Evolutionary conservation across 1,140 invertebrate genomes (phyloP).

Genomic region (Lepidostoma basale): DNA sequence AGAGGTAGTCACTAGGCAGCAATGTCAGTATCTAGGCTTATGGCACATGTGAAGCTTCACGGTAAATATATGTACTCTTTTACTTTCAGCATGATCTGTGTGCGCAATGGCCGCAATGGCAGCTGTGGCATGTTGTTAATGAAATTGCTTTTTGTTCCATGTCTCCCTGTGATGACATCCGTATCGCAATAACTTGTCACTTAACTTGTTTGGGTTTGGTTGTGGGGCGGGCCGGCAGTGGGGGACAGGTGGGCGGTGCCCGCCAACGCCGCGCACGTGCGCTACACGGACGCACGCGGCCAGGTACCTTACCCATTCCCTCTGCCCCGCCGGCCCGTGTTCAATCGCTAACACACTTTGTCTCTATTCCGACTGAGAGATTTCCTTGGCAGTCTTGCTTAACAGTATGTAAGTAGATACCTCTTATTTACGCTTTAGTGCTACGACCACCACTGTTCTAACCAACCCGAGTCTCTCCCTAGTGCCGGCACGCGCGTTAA

Average conservation of each 20-base stretch:
- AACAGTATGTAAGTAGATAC: constrained; percentile 44
- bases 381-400: constrained; percentile 38
- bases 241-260: constrained; percentile 63
- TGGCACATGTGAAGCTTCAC: constrained; percentile 40
- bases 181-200: constrained; percentile 43
- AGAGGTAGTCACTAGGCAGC: background rate
- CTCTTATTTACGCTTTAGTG: constrained; percentile 41
- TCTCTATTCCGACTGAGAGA: constrained; percentile 24
- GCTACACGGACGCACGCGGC: constrained; percentile 93
- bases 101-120: no score
- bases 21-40: constrained; percentile 41
- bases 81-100: constrained; percentile 40
- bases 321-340: constrained; percentile 16
- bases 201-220: constrained; percentile 42
- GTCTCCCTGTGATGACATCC: constrained; percentile 55
- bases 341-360: background rate
- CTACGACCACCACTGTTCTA: no score
- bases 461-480: no score
- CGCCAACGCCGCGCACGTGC: constrained; percentile 88
- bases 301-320: constrained; percentile 70
- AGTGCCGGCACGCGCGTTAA: no score
- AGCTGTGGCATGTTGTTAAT: constrained; percentile 39
- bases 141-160: constrained; percentile 62
- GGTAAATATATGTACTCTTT: constrained; percentile 44
- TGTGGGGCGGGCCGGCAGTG: constrained; percentile 21